Percentiles rank a stretch among this genome's conserved stretches.
Conservation (phyloP, 2,888 invertebrate genomes). For the Eupelmus urozonus region DNA sequence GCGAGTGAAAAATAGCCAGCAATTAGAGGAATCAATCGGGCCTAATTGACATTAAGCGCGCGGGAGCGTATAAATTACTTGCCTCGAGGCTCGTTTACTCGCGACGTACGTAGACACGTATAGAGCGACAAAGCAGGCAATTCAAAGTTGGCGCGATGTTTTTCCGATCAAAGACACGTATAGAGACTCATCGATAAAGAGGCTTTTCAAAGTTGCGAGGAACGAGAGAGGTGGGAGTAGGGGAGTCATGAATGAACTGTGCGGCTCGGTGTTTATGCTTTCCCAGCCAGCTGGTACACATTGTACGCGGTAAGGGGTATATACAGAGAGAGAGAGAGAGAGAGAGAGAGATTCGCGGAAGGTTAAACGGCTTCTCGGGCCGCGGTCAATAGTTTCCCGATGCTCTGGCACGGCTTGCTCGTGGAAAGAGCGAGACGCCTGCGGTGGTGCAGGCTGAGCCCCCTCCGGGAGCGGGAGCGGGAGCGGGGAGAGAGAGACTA, state of each 20-base stretch:
- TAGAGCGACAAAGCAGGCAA: not conserved
- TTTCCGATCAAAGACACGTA: no score
- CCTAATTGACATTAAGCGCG: not conserved
- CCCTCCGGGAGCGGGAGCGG: no score
- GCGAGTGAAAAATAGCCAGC: no score
- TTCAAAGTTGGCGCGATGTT: not conserved
- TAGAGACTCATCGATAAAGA: no score
- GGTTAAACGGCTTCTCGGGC: constrained; percentile 69
- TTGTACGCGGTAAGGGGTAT: constrained; percentile 38
- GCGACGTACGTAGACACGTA: not conserved
- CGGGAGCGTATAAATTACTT: no score
- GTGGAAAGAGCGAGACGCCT: not conserved
- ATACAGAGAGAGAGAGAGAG: no score
- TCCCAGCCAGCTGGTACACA: constrained; percentile 65
- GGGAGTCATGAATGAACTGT: constrained; percentile 30
- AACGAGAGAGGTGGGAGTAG: no score
- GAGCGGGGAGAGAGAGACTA: no score
- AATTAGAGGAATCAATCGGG: no score
- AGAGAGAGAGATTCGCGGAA: constrained; percentile 57
- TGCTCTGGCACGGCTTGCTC: constrained; percentile 57
- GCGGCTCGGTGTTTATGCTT: constrained; percentile 58
- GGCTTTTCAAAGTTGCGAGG: constrained; percentile 8
- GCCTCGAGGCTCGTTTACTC: no score
- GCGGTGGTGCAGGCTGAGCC: not conserved
- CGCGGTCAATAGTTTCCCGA: constrained; percentile 74